Base-by-base conservation (phyloP, 2,797 vertebrate genomes). In the Astyanax mexicanus region DNA sequence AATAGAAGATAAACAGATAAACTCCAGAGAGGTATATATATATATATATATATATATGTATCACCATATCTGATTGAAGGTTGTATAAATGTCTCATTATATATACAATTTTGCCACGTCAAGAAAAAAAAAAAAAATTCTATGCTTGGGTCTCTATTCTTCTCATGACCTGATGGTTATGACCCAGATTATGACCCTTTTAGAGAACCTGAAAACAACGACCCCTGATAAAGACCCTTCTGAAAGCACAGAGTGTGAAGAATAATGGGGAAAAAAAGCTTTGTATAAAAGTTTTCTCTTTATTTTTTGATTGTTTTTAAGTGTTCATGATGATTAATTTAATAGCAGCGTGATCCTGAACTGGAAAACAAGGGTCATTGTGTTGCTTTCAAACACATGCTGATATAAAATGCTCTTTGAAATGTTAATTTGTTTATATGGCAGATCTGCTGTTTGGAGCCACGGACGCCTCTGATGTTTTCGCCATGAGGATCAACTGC, bases 361-460 rank as follows among this genome's bases (percentile, higher is more conserved):
- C 67, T 17, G 25, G n/a, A 47, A 54, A 69, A 69, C 52, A 70
- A 70, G 29, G 72, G 29, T 58, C 44, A 44, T 40, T 17, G 9
- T 19, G 8, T 5, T 13, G 49, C 6, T 69, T 69, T 64, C 69
- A 74, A 44, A 49, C 47, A 0, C 15, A 52, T 47, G 17, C 40
- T 60, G 15, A 62, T 72, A 10, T 61, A 32, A 42, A 49, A 52
- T 11, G 8, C 45, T 32, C 44, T 79, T 79, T 79, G 40, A 74
- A 79, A 79, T 79, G 77, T n/a, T 70, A 79, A 79, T 79, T 54
- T 60, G 1, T 23, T 74, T 65, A 49, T 27, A 65, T 25, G n/a
- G 11, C 17, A 74, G 60, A 64, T 37, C 45, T 25, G 52, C 27
- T 38, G 65, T 79, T 74, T 74, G 68, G 49, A 55, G 40, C 35